phyloP scores from a whole-genome alignment of 1,140 invertebrate genomes.

The Trichomalopsis sarcophagae region DNA sequence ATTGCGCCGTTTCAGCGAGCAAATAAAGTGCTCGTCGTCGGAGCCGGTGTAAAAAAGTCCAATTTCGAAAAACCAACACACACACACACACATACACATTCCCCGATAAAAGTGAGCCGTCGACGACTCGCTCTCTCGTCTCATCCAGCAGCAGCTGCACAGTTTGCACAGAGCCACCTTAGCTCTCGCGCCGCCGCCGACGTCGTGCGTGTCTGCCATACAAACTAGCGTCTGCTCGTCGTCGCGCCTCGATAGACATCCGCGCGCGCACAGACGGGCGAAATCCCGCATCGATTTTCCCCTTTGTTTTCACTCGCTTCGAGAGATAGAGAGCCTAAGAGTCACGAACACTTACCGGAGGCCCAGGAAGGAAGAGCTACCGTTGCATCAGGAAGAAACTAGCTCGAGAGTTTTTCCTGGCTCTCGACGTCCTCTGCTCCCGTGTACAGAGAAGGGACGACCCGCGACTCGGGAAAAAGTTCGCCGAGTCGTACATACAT shows the following conservation, averaged over 20 bases:
- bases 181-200: neutral
- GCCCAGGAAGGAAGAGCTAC: neutral
- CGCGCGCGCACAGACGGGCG: neutral
- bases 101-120: slow-evolving; percentile 10
- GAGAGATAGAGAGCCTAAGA: neutral
- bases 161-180: no score
- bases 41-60: neutral
- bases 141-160: no score
- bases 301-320: neutral
- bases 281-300: slow-evolving; percentile 17
- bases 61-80: neutral
- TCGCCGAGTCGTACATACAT: slow-evolving; percentile 17
- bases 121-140: neutral
- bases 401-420: neutral
- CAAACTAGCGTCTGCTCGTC: neutral
- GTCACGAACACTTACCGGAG: neutral
- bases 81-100: neutral
- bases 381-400: neutral
- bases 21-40: neutral
- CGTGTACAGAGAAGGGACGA: no score
- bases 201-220: slow-evolving; percentile 30
- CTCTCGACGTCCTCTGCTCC: neutral
- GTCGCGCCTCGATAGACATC: neutral
- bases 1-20: neutral
- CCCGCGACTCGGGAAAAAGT: neutral